phyloP scores from a whole-genome alignment of 35 echinoderm and acorn worm genomes.

The Stichopus chloronotus region DNA sequence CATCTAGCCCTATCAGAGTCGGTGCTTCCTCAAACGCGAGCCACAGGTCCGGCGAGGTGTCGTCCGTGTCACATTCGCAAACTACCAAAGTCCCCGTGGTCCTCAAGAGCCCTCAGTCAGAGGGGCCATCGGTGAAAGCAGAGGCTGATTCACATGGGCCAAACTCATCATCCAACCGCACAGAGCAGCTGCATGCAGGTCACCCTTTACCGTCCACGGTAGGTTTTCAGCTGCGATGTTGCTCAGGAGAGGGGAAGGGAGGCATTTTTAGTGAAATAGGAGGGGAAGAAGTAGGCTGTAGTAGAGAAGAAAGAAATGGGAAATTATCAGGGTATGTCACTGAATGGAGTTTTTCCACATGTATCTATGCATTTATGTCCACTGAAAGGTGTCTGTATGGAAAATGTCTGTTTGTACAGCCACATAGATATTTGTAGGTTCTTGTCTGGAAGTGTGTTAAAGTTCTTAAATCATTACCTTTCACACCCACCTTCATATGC shows the following conservation, averaged over 20 bases:
- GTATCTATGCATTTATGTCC: too few relatives aligned
- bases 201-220: conserved; percentile 51
- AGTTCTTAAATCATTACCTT: too few relatives aligned
- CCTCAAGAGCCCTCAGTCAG: conserved; percentile 27
- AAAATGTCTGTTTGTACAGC: too few relatives aligned
- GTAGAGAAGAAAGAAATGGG: neutral
- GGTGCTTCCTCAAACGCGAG: neutral
- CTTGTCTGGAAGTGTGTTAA: too few relatives aligned
- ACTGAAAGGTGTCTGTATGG: too few relatives aligned
- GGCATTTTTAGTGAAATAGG: neutral
- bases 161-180: conserved; percentile 16
- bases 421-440: too few relatives aligned
- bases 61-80: conserved; percentile 24
- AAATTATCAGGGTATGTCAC: neutral
- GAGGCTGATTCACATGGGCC: conserved; percentile 35
- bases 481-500: too few relatives aligned
- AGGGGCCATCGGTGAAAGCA: conserved; percentile 13
- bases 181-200: conserved; percentile 57
- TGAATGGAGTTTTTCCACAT: too few relatives aligned
- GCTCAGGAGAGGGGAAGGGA: neutral
- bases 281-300: neutral
- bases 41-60: neutral
- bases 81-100: conserved; percentile 26
- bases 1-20: neutral
- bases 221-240: neutral